Evolutionary conservation across 2,888 invertebrate species (phyloP).

Genomic region (Cosmopolites sordidus): DNA sequence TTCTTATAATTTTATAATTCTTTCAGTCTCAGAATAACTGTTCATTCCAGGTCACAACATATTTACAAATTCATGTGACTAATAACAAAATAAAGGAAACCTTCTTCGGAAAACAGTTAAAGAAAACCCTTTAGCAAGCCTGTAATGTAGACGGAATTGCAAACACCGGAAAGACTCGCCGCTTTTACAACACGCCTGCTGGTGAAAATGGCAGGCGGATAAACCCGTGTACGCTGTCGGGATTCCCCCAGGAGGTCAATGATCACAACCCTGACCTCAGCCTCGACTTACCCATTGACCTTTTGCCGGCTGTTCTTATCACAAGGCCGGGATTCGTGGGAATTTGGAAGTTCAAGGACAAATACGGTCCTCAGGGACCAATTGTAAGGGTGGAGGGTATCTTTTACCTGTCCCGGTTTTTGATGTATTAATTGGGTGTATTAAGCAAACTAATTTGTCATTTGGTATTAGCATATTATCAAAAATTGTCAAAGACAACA

Average conservation of each 20-base stretch:
- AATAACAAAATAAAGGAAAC: too few relatives aligned
- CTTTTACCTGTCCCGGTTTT: not conserved
- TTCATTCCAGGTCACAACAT: too few relatives aligned
- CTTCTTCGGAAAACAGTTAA: too few relatives aligned
- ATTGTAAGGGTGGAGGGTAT: not conserved
- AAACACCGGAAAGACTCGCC: constrained; percentile 22
- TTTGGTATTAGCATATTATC: too few relatives aligned
- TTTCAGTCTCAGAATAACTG: too few relatives aligned
- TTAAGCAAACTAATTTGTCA: too few relatives aligned
- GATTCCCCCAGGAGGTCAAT: constrained; percentile 41
- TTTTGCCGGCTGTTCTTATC: constrained; percentile 30
- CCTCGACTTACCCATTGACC: constrained; percentile 45
- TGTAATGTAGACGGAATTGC: not conserved
- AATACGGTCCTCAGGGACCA: not conserved
- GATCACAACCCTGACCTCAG: constrained; percentile 46
- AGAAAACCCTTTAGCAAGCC: not conserved
- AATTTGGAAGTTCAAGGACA: not conserved
- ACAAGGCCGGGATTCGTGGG: constrained; percentile 8
- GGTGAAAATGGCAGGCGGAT: constrained; percentile 29
- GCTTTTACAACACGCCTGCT: constrained; percentile 27
- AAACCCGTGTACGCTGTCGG: constrained; percentile 27
- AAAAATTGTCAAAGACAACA: too few relatives aligned
- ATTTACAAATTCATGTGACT: too few relatives aligned
- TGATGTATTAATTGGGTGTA: too few relatives aligned
- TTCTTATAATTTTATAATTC: too few relatives aligned